Conservation (phyloP, 2,888 invertebrate genomes). For the Steinernema scapterisci region DNA sequence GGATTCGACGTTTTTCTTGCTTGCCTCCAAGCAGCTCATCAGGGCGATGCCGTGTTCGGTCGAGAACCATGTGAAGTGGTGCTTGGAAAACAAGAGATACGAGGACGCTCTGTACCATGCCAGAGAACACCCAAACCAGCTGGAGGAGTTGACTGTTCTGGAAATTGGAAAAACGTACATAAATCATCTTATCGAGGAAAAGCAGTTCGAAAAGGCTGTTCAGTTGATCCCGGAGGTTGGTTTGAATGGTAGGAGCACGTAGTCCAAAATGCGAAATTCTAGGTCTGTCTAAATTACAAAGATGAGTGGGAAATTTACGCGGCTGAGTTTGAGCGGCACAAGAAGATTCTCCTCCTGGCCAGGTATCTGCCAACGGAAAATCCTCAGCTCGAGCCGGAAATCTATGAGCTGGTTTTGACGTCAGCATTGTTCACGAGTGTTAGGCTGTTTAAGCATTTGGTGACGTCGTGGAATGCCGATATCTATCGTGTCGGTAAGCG, state of each 20-base stretch:
- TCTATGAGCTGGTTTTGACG: constrained; percentile 54
- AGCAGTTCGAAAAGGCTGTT: constrained; percentile 44
- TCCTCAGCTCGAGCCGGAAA: constrained; percentile 65
- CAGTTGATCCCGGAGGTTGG: constrained; percentile 46
- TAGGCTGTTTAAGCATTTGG: constrained; percentile 51
- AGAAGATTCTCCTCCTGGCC: constrained; percentile 43
- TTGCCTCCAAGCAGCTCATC: constrained; percentile 57
- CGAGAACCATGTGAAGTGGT: constrained; percentile 61
- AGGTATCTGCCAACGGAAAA: constrained; percentile 54
- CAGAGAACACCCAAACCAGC: constrained; percentile 41
- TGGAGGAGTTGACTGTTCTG: constrained; percentile 41
- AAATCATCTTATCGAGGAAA: constrained; percentile 48
- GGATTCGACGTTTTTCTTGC: constrained; percentile 58
- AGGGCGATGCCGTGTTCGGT: constrained; percentile 60
- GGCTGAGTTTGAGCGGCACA: constrained; percentile 51
- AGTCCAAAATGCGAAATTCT: too few species aligned
- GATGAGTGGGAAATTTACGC: constrained; percentile 66
- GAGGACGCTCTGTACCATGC: constrained; percentile 58
- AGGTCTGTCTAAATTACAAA: constrained; percentile 55
- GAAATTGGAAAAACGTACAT: constrained; percentile 55
- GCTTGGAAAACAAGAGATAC: constrained; percentile 58
- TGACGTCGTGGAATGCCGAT: constrained; percentile 60
- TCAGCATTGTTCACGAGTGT: constrained; percentile 41
- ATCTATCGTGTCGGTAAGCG: constrained; percentile 56
- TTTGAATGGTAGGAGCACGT: constrained; percentile 13